A percentile compares a stretch with the other conserved stretches of the same genome.
phyloP scores from a whole-genome alignment of 2,888 invertebrate genomes.

The Poecilobothrus nobilitatus region DNA sequence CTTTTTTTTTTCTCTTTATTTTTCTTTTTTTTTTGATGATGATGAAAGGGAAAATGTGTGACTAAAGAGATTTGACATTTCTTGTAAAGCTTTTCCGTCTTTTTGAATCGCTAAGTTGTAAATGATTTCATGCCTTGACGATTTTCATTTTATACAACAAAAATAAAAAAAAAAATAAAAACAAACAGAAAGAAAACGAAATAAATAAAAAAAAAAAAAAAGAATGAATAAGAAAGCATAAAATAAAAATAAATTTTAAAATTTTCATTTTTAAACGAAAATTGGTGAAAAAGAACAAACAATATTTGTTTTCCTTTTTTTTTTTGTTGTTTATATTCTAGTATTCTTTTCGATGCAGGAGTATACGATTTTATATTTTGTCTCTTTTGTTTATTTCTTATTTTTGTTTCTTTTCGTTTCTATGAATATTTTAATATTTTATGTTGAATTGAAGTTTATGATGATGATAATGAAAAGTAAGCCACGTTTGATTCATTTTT shows the following conservation, averaged over 20 bases:
- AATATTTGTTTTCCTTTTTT: too few relatives aligned
- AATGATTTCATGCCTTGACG: conserved; percentile 1
- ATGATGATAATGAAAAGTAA: too few relatives aligned
- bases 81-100: conserved; percentile 1
- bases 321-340: too few relatives aligned
- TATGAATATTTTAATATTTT: conserved; percentile 2
- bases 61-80: neutral
- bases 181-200: neutral
- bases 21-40: neutral
- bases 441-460: too few relatives aligned
- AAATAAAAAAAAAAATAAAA: neutral
- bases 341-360: neutral
- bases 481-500: too few relatives aligned
- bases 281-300: too few relatives aligned
- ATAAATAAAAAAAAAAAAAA: neutral
- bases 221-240: too few relatives aligned
- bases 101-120: neutral
- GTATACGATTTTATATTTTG: neutral
- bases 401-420: neutral
- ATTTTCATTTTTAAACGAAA: too few relatives aligned
- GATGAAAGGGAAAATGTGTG: neutral
- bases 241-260: too few relatives aligned
- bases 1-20: neutral
- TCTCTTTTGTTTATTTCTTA: neutral
- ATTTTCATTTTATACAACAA: neutral